These are phyloP conservation scores for Triplophysa rosa DNA, from an alignment of 2,113 vertebrate genomes.

Conservation along the genomic window DNA sequence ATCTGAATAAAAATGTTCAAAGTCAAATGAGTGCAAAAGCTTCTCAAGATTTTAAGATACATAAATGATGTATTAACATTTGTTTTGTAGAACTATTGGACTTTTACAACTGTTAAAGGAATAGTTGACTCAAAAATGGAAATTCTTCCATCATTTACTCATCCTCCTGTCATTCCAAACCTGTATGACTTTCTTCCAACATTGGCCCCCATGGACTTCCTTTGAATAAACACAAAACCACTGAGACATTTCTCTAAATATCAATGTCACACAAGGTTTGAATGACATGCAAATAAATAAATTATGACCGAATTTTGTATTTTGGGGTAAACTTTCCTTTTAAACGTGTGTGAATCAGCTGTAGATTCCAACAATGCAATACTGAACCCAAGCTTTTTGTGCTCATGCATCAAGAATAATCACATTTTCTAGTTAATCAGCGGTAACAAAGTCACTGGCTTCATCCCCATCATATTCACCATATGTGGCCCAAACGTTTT, in stretches of 20 bases:
- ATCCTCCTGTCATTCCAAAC: too few species aligned
- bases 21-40: background rate
- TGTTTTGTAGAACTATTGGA: background rate
- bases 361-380: background rate
- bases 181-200: too few species aligned
- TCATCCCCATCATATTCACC: background rate
- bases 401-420: background rate
- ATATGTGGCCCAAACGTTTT: slow-evolving; percentile 1
- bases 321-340: too few species aligned
- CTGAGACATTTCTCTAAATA: too few species aligned
- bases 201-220: too few species aligned
- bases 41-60: background rate
- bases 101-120: background rate
- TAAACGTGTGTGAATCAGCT: background rate
- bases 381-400: background rate
- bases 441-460: slow-evolving; percentile 9
- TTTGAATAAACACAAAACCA: too few species aligned
- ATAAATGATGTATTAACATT: background rate
- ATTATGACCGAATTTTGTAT: too few species aligned
- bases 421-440: background rate
- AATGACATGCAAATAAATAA: too few species aligned
- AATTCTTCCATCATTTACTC: too few species aligned
- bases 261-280: too few species aligned
- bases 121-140: too few species aligned
- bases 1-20: background rate